These are phyloP conservation scores for Zoroaster sp. DNA, from an alignment of 53 echinoderm and acorn worm species.

Conservation along the genomic window DNA sequence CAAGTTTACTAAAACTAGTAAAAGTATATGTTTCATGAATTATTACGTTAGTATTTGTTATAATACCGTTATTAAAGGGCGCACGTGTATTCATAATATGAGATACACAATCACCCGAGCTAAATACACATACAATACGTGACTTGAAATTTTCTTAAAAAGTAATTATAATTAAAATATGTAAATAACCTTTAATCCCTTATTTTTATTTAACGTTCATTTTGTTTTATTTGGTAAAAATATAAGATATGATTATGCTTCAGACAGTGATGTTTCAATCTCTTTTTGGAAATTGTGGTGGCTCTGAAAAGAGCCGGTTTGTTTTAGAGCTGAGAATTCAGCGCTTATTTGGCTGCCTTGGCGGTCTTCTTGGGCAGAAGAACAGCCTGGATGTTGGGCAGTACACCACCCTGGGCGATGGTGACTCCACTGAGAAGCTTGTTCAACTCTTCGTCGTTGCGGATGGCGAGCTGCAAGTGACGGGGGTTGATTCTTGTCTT, in stretches of 20 bases:
- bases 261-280: background rate
- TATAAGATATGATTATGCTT: background rate
- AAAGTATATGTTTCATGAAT: no score
- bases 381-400: slow-evolving; percentile 90
- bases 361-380: slow-evolving; percentile 78
- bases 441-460: slow-evolving; percentile 92
- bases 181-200: no score
- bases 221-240: no score
- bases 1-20: no score
- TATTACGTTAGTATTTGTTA: no score
- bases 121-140: no score
- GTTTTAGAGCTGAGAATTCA: slow-evolving; percentile 57
- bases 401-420: slow-evolving; percentile 84
- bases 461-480: slow-evolving; percentile 81
- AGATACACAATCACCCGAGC: no score
- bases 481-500: slow-evolving; percentile 82
- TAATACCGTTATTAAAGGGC: no score
- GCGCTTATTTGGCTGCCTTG: slow-evolving; percentile 67
- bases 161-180: no score
- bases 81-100: no score
- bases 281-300: slow-evolving; percentile 51
- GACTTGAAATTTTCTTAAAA: no score
- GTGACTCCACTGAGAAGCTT: slow-evolving; percentile 80
- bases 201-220: no score
- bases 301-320: slow-evolving; percentile 66